Conservation (phyloP, 2,888 invertebrate genomes). For the Microctonus brassicae region DNA sequence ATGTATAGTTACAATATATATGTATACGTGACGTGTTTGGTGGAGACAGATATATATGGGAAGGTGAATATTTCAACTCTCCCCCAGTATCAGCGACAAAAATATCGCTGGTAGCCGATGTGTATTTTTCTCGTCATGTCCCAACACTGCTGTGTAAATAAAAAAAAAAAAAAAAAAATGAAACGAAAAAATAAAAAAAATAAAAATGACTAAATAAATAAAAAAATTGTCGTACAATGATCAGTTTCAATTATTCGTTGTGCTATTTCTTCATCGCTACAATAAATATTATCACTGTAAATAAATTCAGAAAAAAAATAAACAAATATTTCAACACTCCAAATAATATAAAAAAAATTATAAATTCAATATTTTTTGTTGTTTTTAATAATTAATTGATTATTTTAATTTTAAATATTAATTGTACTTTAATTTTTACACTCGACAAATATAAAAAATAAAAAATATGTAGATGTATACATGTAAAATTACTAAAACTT, state of each 20-base stretch:
- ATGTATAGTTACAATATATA: neutral
- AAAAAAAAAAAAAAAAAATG: neutral
- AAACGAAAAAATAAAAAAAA: neutral
- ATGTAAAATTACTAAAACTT: neutral
- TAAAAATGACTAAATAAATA: neutral
- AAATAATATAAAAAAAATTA: neutral
- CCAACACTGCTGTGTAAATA: neutral
- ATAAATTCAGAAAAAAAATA: neutral
- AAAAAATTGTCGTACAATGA: neutral
- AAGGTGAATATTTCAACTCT: neutral
- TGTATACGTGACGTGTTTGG: constrained; percentile 16
- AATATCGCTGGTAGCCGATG: constrained; percentile 19
- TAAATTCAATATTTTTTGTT: too few relatives aligned
- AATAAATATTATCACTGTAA: neutral
- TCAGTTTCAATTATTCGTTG: constrained; percentile 15
- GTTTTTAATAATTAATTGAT: too few relatives aligned
- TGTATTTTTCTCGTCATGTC: constrained; percentile 6
- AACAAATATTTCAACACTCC: neutral
- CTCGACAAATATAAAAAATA: too few relatives aligned
- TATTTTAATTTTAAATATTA: too few relatives aligned
- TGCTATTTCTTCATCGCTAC: neutral
- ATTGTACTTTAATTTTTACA: too few relatives aligned
- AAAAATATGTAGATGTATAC: too few relatives aligned
- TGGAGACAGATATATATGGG: neutral
- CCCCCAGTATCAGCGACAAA: constrained; percentile 13